These are phyloP conservation scores for Drosophila eugracilis DNA, from an alignment of 1,140 invertebrate genomes.

Conservation along the genomic window DNA sequence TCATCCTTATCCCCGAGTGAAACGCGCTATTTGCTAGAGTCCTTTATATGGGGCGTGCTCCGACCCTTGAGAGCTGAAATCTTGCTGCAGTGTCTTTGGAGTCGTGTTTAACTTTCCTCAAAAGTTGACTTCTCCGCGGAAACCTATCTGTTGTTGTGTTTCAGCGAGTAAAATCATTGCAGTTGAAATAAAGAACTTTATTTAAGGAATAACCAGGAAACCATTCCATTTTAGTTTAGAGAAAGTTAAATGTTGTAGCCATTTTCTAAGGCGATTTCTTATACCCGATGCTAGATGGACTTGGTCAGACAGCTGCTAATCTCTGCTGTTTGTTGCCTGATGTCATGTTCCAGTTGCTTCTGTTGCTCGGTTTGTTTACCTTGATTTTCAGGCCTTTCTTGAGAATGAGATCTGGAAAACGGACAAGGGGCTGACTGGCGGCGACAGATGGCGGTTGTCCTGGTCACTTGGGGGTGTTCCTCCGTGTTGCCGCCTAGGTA, in stretches of 20 bases:
- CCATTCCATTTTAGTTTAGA: no score
- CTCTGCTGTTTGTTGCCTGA: background rate
- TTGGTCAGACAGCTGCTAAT: slow-evolving; percentile 16
- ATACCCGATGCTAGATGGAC: background rate
- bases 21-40: slow-evolving; percentile 19
- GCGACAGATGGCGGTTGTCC: slow-evolving; percentile 21
- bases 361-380: slow-evolving; percentile 1
- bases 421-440: slow-evolving; percentile 8
- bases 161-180: slow-evolving; percentile 2
- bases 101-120: slow-evolving; percentile 12
- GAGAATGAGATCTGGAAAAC: background rate
- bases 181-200: slow-evolving; percentile 19
- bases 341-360: background rate
- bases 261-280: no score
- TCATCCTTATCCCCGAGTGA: background rate
- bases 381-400: slow-evolving; percentile 3
- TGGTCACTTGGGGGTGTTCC: slow-evolving; percentile 9
- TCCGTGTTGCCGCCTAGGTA: slow-evolving; percentile 48
- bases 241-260: no score
- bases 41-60: background rate
- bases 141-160: background rate
- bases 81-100: slow-evolving; percentile 1
- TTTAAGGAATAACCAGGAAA: no score
- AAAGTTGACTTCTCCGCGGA: slow-evolving; percentile 1
- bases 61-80: slow-evolving; percentile 16